Base-by-base conservation (phyloP, 2,113 vertebrate species). In the Plectropomus leopardus region DNA sequence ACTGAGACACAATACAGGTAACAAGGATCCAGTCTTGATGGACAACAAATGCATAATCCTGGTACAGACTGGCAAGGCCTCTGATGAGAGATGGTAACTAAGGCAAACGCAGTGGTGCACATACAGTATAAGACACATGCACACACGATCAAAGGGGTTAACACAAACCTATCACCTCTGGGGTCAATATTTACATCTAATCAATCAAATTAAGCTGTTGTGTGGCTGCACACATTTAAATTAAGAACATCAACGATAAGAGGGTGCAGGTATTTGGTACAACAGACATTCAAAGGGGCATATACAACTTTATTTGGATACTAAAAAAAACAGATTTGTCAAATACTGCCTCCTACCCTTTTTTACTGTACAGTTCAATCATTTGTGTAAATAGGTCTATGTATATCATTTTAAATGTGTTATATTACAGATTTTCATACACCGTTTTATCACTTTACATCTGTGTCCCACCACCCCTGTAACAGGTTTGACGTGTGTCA, bases 1-100 rank as follows among this genome's bases (percentile, higher is more conserved):
- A 28, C 24, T 63, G 24, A 79, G 15, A 70, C 23, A 54, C 55
- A 51, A 55, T 7, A 4, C 36, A 77, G 30, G 14, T 69, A 70
- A 57, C 8, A 24, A 8, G 16, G 55, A 40, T 50, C 63, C 73
- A 78, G 70, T 77, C 64, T 71, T 65, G 16, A 47, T 59, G 53
- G 30, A 71, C 68, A 63, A 71, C 40, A 73, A 78, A 78, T 45
- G n/a, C 26, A 66, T 54, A 58, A 74, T 73, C 65, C 72, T 59
- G n/a, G 16, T 55, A 54, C 55, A 85, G 86, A 89, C 76, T 80
- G 76, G 54, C 47, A 91, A 92, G 90, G 91, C 89, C 86, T 92
- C 88, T 24, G 61, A 87, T 86, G 66, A 81, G 69, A 90, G 54
- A 76, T 79, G 45, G n/a, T 59, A 65, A 86, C 71, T 87, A 91